These are phyloP conservation scores for Stenodema calcarata DNA, from an alignment of 2,888 invertebrate species.

Conservation along the genomic window DNA sequence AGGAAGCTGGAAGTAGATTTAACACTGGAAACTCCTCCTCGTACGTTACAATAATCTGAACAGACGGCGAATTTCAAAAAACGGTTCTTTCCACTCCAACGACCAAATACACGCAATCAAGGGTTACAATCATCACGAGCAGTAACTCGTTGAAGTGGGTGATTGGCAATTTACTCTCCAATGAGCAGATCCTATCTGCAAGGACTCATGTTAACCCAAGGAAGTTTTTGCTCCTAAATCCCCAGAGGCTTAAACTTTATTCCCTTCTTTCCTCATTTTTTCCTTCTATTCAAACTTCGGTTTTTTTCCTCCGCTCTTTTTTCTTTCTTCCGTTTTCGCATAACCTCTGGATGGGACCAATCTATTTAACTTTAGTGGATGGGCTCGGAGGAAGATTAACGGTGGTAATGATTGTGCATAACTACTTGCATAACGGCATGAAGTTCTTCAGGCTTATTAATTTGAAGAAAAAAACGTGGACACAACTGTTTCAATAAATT, in stretches of 20 bases:
- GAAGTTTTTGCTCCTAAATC: background rate
- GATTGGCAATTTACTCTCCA: background rate
- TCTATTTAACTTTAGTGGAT: background rate
- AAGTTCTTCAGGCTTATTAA: too few species aligned
- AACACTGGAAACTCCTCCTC: background rate
- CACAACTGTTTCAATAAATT: too few species aligned
- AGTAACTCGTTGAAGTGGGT: background rate
- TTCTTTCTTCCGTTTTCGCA: background rate
- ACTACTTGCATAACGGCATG: background rate
- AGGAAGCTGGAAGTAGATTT: background rate
- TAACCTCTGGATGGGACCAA: background rate
- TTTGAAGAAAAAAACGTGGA: too few species aligned
- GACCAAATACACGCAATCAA: background rate
- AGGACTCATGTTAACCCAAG: background rate
- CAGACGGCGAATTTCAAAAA: background rate
- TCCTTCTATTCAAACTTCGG: background rate
- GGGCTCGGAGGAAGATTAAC: background rate
- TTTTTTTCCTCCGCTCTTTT: background rate
- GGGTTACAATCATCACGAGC: background rate
- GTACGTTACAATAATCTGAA: background rate
- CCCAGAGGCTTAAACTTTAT: background rate
- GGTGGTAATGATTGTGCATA: background rate
- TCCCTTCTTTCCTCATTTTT: background rate
- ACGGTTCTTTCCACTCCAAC: background rate
- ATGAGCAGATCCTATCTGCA: background rate